Base-by-base conservation (phyloP, 2,113 vertebrate species). In the Lethenteron reissneri region DNA sequence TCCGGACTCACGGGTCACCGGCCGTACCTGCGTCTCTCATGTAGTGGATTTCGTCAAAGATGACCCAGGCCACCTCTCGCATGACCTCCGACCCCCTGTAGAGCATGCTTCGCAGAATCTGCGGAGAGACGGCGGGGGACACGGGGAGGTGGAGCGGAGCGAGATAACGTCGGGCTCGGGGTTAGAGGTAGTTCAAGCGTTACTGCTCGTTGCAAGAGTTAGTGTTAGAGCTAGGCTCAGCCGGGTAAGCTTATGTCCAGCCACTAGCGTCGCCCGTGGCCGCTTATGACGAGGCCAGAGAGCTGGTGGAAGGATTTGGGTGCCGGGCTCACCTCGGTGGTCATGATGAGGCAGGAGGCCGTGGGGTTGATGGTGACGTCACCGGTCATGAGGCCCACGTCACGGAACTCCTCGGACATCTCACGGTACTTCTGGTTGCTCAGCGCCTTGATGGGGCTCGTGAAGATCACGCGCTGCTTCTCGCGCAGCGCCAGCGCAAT, bases 11-110 rank as follows among this genome's bases (percentile, higher is more conserved):
- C 6, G 41, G 41, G 5, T 41, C 41, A 41, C 41, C 41, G 41
- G 41, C 41, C 6, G 41, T 41, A 95, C 94, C 94, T 77, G 88
- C 78, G 78, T 97, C 92, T 82, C 92, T 92, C 94, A 99, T 99
- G 78, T 97, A 99, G 79, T 99, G 94, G 75, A 99, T 99, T 83
- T 99, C 94, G 77, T 99, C 92, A 81, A 99, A 99, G 77, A 99
- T 75, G 70, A 99, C 94, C 94, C 94, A 99, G 1, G 88, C 90
- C 2, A 99, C 88, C 79, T 99, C 94, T 75, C 94, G 83, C 94
- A 99, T 99, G 74, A 99, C 92, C 78, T 99, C 92, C 41, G 92
- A 99, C 70, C 92, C 94, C 78, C 94, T 80, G 79, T 99, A 99
- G 12, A 99, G 80, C 94, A 97, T 97, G 79, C 90, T 99, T 77